These are phyloP conservation scores for Allobates femoralis DNA, from an alignment of 2,797 vertebrate genomes.

Conservation along the genomic window DNA sequence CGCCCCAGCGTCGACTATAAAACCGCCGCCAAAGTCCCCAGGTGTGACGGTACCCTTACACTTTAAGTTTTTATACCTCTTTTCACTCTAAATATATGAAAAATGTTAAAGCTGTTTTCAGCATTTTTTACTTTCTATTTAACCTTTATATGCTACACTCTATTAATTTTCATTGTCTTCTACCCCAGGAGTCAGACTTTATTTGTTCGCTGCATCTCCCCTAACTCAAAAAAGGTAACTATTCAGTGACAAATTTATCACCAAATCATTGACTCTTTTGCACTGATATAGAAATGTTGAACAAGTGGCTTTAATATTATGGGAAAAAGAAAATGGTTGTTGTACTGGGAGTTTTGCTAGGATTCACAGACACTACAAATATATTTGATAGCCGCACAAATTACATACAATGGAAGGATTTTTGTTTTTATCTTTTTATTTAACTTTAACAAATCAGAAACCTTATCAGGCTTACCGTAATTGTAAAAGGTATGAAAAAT, in stretches of 20 bases:
- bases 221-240: slow-evolving; percentile 88
- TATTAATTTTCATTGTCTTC: slow-evolving; percentile 14
- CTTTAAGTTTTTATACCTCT: background rate
- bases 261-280: background rate
- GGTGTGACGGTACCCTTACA: no score
- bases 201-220: slow-evolving; percentile 88
- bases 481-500: no score
- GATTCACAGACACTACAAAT: background rate
- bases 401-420: background rate
- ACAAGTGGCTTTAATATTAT: background rate
- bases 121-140: no score
- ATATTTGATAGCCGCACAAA: background rate
- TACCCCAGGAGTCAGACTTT: slow-evolving; percentile 81
- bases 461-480: no score
- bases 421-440: background rate
- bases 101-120: no score
- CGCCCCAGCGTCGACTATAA: no score
- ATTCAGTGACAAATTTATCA: background rate
- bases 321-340: background rate
- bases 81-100: background rate
- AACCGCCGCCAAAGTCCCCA: no score
- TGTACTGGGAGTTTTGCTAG: background rate
- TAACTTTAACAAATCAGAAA: background rate
- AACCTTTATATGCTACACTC: background rate
- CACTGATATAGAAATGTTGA: background rate